Evolutionary conservation across 2,888 invertebrate species (phyloP).

Genomic region (Perizoma affinitatum): DNA sequence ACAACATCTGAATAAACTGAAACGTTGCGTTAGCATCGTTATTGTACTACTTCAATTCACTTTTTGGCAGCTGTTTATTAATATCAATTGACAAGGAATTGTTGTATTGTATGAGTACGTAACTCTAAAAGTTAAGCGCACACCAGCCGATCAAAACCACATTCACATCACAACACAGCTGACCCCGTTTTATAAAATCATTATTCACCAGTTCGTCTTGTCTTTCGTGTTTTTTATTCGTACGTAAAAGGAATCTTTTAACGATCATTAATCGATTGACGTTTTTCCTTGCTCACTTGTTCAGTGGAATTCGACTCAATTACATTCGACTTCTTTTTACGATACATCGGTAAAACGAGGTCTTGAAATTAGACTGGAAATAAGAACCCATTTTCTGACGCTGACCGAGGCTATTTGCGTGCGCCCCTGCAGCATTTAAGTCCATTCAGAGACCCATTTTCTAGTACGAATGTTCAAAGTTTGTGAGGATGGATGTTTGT

Average conservation of each 20-base stretch:
- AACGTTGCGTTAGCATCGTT: not conserved
- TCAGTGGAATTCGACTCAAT: conserved; percentile 47
- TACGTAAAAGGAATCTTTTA: conserved; percentile 44
- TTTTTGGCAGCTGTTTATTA: too few species aligned
- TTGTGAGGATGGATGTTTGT: too few species aligned
- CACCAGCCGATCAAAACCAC: conserved; percentile 12
- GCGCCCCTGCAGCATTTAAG: too few species aligned
- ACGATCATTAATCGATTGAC: conserved; percentile 41
- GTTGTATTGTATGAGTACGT: conserved; percentile 44
- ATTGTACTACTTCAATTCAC: too few species aligned
- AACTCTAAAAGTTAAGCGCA: conserved; percentile 38
- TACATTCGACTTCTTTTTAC: conserved; percentile 51
- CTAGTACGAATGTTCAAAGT: too few species aligned
- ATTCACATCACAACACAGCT: conserved; percentile 40
- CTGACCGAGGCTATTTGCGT: conserved; percentile 10
- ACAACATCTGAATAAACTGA: not conserved
- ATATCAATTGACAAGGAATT: conserved; percentile 22
- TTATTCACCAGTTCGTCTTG: conserved; percentile 49
- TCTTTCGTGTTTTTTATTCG: conserved; percentile 40
- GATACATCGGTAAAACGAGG: conserved; percentile 51
- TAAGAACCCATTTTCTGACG: conserved; percentile 39
- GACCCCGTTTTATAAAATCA: conserved; percentile 54
- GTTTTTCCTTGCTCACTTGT: conserved; percentile 34
- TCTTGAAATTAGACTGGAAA: conserved; percentile 47
- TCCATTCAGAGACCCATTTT: too few species aligned